Base-by-base conservation (phyloP, 1,140 invertebrate genomes). In the Gryon sp. region DNA sequence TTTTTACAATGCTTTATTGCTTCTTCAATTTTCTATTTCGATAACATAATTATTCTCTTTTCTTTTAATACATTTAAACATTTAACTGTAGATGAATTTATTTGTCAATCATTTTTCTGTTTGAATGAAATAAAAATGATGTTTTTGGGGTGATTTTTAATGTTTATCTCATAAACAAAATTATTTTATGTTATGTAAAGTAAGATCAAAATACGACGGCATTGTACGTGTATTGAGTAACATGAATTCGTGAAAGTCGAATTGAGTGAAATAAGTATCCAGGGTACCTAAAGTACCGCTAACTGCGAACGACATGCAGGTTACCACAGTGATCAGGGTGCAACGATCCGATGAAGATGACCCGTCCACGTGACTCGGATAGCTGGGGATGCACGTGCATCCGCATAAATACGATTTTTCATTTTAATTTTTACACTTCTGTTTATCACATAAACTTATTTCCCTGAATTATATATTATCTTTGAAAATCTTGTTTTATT, bases 231-330 rank as follows among this genome's bases (percentile, higher is more conserved):
- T 40, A 74, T 66, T 66, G 43, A 73, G 43, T 59, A 72, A 66
- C 55, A 22, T 48, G 53, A 75, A 79, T 80, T 79, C 63, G 83
- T 84, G 80, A 83, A 84, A 82, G 80, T 83, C 69, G 80, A 81
- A 82, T 83, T 78, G 70, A 78, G 46, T 55, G 73, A 57, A 59
- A 69, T 76, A 69, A 63, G 55, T 60, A 74, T 75, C 55, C 65
- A 72, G 75, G 72, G 65, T 78, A 82, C 69, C 59, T 75, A 48
- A 80, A 69, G 82, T 87, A 87, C 86, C 86, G 86, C 86, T 87
- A 87, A 84, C 79, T 82, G 76, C 81, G 80, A 81, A 82, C 80
- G 80, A 85, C 84, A 82, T 84, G 80, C 82, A 82, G 84, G 78
- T 84, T 78, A 74, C 79, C 73, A 79, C 73, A 77, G 80, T 62